Percentiles rank a stretch among this genome's conserved stretches.
Evolutionary conservation across 2,113 vertebrate species (phyloP).

Genomic region (Micronycteris hirsuta): DNA sequence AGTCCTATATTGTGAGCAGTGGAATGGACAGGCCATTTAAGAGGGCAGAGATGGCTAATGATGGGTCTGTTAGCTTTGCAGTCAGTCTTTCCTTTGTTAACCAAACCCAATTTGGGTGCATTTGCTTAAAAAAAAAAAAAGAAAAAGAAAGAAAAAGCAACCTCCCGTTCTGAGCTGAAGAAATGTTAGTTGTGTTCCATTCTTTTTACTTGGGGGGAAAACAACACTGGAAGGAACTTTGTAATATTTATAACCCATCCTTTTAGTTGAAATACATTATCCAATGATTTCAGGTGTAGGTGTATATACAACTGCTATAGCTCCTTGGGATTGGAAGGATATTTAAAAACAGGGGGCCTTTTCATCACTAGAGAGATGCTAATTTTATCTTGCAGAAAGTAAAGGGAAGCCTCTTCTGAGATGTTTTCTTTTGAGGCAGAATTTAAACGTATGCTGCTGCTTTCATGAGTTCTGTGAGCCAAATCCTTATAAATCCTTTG

Average conservation of each 20-base stretch:
- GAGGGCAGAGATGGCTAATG: conserved; percentile 73
- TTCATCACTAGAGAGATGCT: conserved; percentile 40
- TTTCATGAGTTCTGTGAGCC: conserved; percentile 59
- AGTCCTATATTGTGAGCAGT: conserved; percentile 61
- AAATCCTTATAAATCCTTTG: conserved; percentile 56
- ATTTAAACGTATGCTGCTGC: conserved; percentile 56
- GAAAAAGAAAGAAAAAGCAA: not conserved
- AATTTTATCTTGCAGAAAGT: conserved; percentile 65
- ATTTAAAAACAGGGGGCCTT: conserved; percentile 11
- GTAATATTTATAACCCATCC: conserved; percentile 18
- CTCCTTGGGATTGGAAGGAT: not conserved
- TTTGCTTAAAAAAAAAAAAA: conserved; percentile 56
- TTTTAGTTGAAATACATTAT: not conserved
- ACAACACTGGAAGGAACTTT: not conserved
- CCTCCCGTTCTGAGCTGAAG: conserved; percentile 46
- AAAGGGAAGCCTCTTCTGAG: conserved; percentile 48
- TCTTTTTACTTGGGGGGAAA: not conserved
- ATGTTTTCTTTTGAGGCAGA: conserved; percentile 65
- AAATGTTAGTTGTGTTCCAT: conserved; percentile 55
- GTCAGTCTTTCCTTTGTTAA: conserved; percentile 69
- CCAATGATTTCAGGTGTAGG: conserved; percentile 3
- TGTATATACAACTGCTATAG: not conserved
- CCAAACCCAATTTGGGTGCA: conserved; percentile 73
- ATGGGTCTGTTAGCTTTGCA: conserved; percentile 70
- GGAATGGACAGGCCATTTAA: conserved; percentile 68